phyloP scores from a whole-genome alignment of 2,888 invertebrate species.

The Euzophera pinguis region DNA sequence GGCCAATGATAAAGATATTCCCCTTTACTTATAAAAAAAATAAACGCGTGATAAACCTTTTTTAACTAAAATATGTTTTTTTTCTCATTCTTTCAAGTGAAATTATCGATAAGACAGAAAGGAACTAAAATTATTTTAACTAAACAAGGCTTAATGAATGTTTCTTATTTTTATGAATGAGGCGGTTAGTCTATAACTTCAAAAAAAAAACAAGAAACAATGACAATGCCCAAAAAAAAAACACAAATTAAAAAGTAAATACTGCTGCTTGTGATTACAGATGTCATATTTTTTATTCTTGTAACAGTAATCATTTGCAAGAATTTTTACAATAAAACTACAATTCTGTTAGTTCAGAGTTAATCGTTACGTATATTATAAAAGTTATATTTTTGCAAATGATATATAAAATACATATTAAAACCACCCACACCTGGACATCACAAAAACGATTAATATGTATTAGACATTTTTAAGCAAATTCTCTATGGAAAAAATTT shows the following conservation, averaged over 20 bases:
- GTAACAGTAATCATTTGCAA: slow-evolving; percentile 54
- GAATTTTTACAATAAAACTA: slow-evolving; percentile 21
- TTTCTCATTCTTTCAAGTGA: no score
- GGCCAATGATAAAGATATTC: no score
- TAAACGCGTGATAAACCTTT: no score
- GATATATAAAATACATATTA: slow-evolving; percentile 52
- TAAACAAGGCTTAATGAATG: no score
- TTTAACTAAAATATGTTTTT: no score
- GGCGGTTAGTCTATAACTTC: no score
- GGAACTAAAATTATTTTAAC: no score
- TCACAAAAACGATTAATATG: slow-evolving; percentile 44
- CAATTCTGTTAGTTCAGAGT: background rate
- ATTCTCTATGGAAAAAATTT: slow-evolving; percentile 24
- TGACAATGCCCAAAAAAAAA: slow-evolving; percentile 35
- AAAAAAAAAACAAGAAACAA: slow-evolving; percentile 41
- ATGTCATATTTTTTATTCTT: slow-evolving; percentile 59
- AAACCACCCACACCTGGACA: slow-evolving; percentile 71
- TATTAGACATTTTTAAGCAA: slow-evolving; percentile 28
- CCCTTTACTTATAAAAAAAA: no score
- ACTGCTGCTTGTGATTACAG: slow-evolving; percentile 61
- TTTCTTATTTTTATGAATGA: no score
- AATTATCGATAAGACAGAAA: no score
- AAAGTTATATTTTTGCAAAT: slow-evolving; percentile 53
- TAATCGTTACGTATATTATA: slow-evolving; percentile 8
- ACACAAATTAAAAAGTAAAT: slow-evolving; percentile 61